Percentiles rank a stretch among this genome's conserved stretches.
Conservation (phyloP, 2,888 invertebrate genomes). For the Ormyrus nitidulus region DNA sequence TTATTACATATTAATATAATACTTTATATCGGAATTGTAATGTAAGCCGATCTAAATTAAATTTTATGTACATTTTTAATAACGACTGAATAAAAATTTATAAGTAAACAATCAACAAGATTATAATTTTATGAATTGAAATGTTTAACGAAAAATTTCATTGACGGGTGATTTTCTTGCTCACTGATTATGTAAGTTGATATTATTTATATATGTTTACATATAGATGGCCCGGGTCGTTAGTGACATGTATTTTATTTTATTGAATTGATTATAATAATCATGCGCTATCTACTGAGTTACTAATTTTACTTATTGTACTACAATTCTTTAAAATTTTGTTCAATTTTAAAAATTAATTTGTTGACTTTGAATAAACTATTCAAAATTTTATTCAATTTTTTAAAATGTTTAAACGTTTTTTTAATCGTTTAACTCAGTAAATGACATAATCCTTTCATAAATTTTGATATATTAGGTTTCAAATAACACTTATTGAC, state of each 20-base stretch:
- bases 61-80: slow-evolving; percentile 40
- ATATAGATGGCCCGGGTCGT: background rate
- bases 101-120: slow-evolving; percentile 41
- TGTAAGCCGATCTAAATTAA: slow-evolving; percentile 31
- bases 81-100: slow-evolving; percentile 46
- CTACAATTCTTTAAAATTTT: slow-evolving; percentile 2
- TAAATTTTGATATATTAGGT: background rate
- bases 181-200: slow-evolving; percentile 3
- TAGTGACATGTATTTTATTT: slow-evolving; percentile 6
- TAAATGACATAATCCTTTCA: slow-evolving; percentile 11
- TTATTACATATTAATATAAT: slow-evolving; percentile 17
- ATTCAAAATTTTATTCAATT: background rate
- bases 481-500: background rate
- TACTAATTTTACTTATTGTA: background rate
- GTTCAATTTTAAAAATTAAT: too few relatives aligned
- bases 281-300: slow-evolving; percentile 14
- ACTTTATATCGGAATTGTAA: background rate
- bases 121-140: slow-evolving; percentile 39
- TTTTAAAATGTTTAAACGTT: background rate
- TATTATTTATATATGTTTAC: slow-evolving; percentile 24
- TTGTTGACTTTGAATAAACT: too few relatives aligned
- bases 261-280: background rate
- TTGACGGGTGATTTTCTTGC: slow-evolving; percentile 2
- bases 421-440: background rate
- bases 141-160: background rate